Evolutionary conservation across 30 jellyfish, hydroid and myxozoan species (phyloP), one percentile per base, ranked within the genome.

Genomic region (Pseudorhiza aurosa): DNA sequence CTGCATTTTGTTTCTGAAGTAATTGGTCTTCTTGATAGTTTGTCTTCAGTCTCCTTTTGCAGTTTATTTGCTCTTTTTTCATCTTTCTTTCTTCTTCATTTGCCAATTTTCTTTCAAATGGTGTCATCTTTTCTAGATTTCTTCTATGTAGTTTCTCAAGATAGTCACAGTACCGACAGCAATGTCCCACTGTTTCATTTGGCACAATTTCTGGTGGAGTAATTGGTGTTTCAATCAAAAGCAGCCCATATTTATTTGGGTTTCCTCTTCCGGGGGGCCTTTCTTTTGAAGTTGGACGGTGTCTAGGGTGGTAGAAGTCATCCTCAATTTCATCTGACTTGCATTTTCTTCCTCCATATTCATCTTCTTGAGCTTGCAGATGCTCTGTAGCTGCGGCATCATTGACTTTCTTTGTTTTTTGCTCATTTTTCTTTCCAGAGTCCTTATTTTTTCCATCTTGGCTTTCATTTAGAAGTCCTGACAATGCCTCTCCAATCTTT

Each of bases 231-330:
- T 53, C 69, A 4, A 74, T 24, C 10, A 74, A 67, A 8, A 58
- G 19, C 25, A 55, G 45, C 21, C 77, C 87, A 24, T 35, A 0
- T 36, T 74, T 56, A 8, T 55, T 30, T 7, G 87, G 65, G 18
- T 56, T 71, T 14, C 87, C 87, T 74, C 77, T 74, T 14, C 68
- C 55, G 17, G 87, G 87, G 37, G 77, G 87, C 28, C 87, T 74
- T 74, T 74, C 87, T 55, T 30, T 74, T 28, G 87, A 31, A 33
- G 87, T 56, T 10, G 87, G 77, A 24, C 76, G 33, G 17, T 74
- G 37, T 29, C 68, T 46, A 21, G 65, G 76, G 28, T 74, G 43
- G 42, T 33, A 74, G 51, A 74, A 74, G 51, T 74, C 87, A n/a
- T 53, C 77, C 32, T 56, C 67, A 1, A 21, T 31, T 2, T 15